phyloP scores from a whole-genome alignment of 2,113 vertebrate species.

The Nycticorax nycticorax region DNA sequence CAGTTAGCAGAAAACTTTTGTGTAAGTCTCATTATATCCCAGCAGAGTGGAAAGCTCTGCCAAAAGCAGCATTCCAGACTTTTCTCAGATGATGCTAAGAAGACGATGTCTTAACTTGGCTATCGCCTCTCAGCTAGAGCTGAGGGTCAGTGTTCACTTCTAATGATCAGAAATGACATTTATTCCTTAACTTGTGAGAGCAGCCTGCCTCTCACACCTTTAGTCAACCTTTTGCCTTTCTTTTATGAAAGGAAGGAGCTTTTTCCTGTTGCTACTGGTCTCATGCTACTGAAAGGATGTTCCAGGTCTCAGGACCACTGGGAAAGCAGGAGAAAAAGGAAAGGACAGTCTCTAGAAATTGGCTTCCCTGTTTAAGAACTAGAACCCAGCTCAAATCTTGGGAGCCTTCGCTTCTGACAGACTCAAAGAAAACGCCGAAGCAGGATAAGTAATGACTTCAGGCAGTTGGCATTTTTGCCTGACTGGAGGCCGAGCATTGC shows the following conservation, averaged over 20 bases:
- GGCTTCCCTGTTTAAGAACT: not conserved
- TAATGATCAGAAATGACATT: not conserved
- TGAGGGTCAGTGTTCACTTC: not conserved
- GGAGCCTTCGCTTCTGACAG: not conserved
- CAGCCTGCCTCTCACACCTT: not conserved
- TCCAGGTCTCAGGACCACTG: not conserved
- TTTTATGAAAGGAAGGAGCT: constrained; percentile 49
- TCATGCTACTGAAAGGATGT: constrained; percentile 3
- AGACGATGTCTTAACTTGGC: not conserved
- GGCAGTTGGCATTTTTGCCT: constrained; percentile 2
- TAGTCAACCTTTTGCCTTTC: not conserved
- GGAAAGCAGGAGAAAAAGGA: not conserved
- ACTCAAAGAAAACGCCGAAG: not conserved
- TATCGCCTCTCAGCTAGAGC: not conserved
- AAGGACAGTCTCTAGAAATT: not conserved
- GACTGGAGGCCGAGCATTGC: not conserved
- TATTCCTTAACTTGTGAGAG: not conserved
- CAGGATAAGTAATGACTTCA: not conserved
- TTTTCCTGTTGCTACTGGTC: constrained; percentile 55
- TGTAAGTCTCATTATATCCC: constrained; percentile 64
- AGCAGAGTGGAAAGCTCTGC: constrained; percentile 67
- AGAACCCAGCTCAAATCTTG: not conserved
- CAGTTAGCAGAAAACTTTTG: not conserved
- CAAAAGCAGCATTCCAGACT: constrained; percentile 72
- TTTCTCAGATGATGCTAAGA: constrained; percentile 53